Conservation (phyloP, 2,888 invertebrate genomes). For the Phlogophora meticulosa region DNA sequence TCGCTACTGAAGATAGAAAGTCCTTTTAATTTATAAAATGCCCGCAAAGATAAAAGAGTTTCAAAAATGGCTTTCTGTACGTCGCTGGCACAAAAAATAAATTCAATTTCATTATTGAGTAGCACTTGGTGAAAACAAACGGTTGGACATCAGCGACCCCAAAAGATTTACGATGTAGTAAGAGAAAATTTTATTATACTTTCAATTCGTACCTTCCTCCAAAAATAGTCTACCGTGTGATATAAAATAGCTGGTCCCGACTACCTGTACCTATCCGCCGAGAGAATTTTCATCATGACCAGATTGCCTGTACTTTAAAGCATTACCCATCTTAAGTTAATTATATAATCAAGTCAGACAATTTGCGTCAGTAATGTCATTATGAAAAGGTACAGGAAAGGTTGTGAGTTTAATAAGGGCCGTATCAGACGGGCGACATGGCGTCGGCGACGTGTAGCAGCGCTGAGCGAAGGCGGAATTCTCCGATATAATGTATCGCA, state of each 20-base stretch:
- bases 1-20: background rate
- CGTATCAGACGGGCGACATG: constrained; percentile 57
- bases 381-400: constrained; percentile 77
- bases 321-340: constrained; percentile 78
- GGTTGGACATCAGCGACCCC: constrained; percentile 74
- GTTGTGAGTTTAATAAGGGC: constrained; percentile 77
- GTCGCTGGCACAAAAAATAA: constrained; percentile 43
- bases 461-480: constrained; percentile 68
- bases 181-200: constrained; percentile 82
- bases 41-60: constrained; percentile 14
- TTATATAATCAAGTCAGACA: constrained; percentile 79
- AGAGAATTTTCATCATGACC: constrained; percentile 71
- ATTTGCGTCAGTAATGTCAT: constrained; percentile 79
- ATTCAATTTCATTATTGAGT: constrained; percentile 63
- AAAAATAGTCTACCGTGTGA: constrained; percentile 71
- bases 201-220: constrained; percentile 77
- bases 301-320: constrained; percentile 77
- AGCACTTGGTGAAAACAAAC: constrained; percentile 74
- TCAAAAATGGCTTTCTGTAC: constrained; percentile 26
- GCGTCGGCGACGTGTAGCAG: constrained; percentile 51
- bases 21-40: constrained; percentile 22
- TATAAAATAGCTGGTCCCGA: constrained; percentile 67
- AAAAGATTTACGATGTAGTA: constrained; percentile 82
- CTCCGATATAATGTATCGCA: constrained; percentile 78
- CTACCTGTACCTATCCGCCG: constrained; percentile 59